phyloP scores from a whole-genome alignment of 2,797 vertebrate genomes.

The Momotus momota region DNA sequence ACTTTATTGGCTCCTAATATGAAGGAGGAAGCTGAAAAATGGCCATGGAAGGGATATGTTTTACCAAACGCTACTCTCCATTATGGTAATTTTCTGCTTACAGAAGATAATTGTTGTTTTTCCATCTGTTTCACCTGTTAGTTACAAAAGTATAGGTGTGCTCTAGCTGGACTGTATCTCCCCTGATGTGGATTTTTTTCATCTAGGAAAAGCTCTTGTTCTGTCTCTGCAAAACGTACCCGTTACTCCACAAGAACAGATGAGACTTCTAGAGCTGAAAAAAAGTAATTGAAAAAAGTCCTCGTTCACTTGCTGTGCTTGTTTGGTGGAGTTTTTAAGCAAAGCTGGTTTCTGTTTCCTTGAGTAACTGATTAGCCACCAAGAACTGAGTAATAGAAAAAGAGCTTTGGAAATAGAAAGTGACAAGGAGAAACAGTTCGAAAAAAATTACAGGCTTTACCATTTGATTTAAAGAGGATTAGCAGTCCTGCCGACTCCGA shows the following conservation, averaged over 20 bases:
- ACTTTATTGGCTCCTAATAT: not conserved
- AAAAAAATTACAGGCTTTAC: not conserved
- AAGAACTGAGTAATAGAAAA: not conserved
- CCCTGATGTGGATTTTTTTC: not conserved
- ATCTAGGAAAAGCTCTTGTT: not conserved
- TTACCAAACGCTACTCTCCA: not conserved
- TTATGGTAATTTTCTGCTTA: not conserved
- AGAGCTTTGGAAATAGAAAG: not conserved
- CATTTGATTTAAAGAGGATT: not conserved
- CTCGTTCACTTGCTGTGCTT: not conserved
- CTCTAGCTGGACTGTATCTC: not conserved
- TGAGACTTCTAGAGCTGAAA: not conserved
- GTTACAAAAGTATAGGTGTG: not conserved
- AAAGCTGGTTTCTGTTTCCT: conserved; percentile 6
- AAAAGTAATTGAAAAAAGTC: not conserved
- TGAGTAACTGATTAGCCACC: not conserved
- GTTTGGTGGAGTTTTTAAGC: not conserved
- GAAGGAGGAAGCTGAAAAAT: not conserved
- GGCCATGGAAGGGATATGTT: not conserved
- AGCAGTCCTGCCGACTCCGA: not conserved
- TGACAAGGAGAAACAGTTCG: not conserved
- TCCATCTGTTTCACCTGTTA: not conserved
- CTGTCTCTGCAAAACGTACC: not conserved
- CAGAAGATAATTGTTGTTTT: not conserved
- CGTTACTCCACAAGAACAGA: not conserved